Conservation (phyloP, 35 echinoderm and acorn worm genomes). For the Anneissia japonica region DNA sequence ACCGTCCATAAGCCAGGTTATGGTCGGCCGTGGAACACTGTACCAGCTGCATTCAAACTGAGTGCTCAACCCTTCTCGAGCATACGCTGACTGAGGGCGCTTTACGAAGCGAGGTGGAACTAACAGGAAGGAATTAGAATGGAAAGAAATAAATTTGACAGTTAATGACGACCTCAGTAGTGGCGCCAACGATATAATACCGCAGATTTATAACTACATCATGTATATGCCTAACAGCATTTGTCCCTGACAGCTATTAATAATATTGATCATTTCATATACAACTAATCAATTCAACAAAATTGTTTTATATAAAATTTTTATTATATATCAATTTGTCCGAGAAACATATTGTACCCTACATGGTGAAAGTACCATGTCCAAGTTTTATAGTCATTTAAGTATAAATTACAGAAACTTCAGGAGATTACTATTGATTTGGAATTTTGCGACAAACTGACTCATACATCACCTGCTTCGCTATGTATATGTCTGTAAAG, state of each 20-base stretch:
- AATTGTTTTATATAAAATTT: neutral
- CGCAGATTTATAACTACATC: neutral
- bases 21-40: conserved; percentile 4
- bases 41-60: conserved; percentile 4
- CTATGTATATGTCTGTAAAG: neutral
- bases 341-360: neutral
- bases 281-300: neutral
- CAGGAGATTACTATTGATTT: neutral
- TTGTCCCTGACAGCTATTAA: neutral
- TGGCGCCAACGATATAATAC: neutral
- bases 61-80: neutral
- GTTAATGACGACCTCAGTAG: neutral
- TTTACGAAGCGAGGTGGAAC: conserved; percentile 9
- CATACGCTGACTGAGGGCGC: neutral
- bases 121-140: neutral
- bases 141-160: neutral
- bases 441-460: neutral
- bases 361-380: neutral
- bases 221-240: neutral
- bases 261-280: neutral
- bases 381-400: neutral
- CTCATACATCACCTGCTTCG: neutral
- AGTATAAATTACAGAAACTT: neutral
- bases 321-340: neutral
- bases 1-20: conserved; percentile 1